Evolutionary conservation across 2,797 vertebrate species (phyloP).

Genomic region (Rhabdomys pumilio): DNA sequence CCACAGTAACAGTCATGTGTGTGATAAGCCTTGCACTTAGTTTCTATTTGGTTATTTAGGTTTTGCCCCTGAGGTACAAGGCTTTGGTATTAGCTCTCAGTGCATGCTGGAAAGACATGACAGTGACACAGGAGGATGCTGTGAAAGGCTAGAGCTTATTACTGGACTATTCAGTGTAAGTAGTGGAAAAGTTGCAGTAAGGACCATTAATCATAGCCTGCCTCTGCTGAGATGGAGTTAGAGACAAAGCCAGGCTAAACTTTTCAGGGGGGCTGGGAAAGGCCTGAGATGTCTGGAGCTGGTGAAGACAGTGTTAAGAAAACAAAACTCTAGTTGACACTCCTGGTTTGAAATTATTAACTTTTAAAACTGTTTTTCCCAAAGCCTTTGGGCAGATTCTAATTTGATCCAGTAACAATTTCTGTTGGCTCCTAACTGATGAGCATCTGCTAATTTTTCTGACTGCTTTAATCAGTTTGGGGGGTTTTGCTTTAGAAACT

Average conservation of each 20-base stretch:
- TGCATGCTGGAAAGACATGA: not conserved
- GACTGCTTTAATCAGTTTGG: constrained; percentile 81
- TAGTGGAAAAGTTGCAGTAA: not conserved
- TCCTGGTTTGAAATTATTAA: constrained; percentile 70
- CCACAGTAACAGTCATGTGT: not conserved
- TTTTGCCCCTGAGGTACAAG: not conserved
- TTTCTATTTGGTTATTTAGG: not conserved
- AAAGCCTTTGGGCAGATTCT: constrained; percentile 72
- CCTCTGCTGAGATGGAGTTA: constrained; percentile 7
- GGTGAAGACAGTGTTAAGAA: constrained; percentile 39
- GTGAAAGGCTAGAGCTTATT: not conserved
- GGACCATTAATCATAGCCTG: not conserved
- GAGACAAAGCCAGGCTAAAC: not conserved
- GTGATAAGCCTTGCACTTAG: not conserved
- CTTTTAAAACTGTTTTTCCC: constrained; percentile 65
- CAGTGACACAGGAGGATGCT: not conserved
- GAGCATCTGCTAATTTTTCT: constrained; percentile 80
- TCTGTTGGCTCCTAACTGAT: constrained; percentile 78
- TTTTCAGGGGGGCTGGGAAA: not conserved
- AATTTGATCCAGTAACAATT: constrained; percentile 75
- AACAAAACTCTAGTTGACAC: constrained; percentile 51
- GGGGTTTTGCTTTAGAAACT: constrained; percentile 76
- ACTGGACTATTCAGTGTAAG: not conserved
- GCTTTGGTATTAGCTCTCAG: not conserved
- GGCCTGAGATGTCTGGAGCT: not conserved